phyloP scores from a whole-genome alignment of 2,797 vertebrate genomes.

The Thamnophis elegans region DNA sequence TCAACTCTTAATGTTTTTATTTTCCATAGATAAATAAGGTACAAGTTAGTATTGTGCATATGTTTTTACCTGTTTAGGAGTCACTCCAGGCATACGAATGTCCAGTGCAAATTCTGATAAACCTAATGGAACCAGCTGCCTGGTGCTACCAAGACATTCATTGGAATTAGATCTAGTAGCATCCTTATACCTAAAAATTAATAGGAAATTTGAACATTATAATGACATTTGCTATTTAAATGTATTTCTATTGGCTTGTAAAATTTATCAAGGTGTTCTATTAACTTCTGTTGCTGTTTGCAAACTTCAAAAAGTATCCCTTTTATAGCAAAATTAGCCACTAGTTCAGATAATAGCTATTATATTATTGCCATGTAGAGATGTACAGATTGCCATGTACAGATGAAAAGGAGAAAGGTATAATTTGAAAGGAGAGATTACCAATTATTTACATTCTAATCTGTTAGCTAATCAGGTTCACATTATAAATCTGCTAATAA shows the following conservation, averaged over 20 bases:
- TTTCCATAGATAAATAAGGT: not conserved
- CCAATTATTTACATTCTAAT: not conserved
- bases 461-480: not conserved
- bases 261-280: not conserved
- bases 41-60: not conserved
- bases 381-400: too few relatives aligned
- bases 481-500: not conserved
- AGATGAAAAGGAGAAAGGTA: not conserved
- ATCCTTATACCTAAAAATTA: slow-evolving; percentile 79
- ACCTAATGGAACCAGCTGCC: slow-evolving; percentile 73
- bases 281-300: not conserved
- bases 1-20: not conserved
- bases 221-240: not conserved
- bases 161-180: slow-evolving; percentile 70
- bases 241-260: not conserved
- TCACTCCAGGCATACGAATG: slow-evolving; percentile 88
- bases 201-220: not conserved
- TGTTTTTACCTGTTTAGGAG: slow-evolving; percentile 80
- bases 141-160: slow-evolving; percentile 78
- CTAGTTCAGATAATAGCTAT: not conserved
- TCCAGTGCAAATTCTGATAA: slow-evolving; percentile 85
- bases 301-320: not conserved
- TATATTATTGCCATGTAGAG: not conserved
- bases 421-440: not conserved
- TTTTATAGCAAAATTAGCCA: not conserved